Base-by-base conservation (phyloP, 2,888 invertebrate species). In the Sphaerophoria rueppellii region DNA sequence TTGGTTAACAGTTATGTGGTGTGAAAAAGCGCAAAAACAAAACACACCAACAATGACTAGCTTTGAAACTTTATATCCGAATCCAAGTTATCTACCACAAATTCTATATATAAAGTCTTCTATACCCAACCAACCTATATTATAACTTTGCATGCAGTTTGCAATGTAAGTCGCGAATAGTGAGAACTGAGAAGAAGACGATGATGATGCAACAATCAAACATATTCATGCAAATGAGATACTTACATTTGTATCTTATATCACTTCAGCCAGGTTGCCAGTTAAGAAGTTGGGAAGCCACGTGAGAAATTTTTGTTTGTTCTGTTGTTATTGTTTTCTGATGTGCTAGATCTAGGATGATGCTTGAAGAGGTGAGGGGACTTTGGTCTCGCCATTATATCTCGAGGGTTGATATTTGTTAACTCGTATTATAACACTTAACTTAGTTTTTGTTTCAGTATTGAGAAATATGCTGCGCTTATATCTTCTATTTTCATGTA, bases 191-290 rank as follows among this genome's bases (percentile, higher is more conserved):
- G 35, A 9, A 37, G 61, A 4, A 67, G 52, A 40, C 50, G 61
- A 63, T 71, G 78, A 65, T 82, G 82, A 82, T 82, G 82, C 82
- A 82, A 82, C 79, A 79, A 67, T 71, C 74, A 32, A 75, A 71
- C 70, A 60, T 67, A 74, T 73, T 70, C 79, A 79, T 82, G 74
- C 74, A 74, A 79, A 82, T 79, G 70, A 79, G 78, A 74, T 82
- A 57, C 24, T 2, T 2, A 24, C 82, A 82, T 58, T 70, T 40
- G 67, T 70, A 74, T 79, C 79, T 74, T 55, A 74, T 82, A 61
- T 70, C 78, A 65, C 14, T 37, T 16, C 7, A 63, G 58, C 52
- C 50, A 61, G 40, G 43, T 57, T 34, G 32, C 63, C 52, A 69
- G 35, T 60, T 35, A 52, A 67, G 61, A 43, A 72, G 72, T 32